Evolutionary conservation across 35 echinoderm and acorn worm species (phyloP), one percentile per base, ranked within the genome.

Genomic region (Ptychodera flava): DNA sequence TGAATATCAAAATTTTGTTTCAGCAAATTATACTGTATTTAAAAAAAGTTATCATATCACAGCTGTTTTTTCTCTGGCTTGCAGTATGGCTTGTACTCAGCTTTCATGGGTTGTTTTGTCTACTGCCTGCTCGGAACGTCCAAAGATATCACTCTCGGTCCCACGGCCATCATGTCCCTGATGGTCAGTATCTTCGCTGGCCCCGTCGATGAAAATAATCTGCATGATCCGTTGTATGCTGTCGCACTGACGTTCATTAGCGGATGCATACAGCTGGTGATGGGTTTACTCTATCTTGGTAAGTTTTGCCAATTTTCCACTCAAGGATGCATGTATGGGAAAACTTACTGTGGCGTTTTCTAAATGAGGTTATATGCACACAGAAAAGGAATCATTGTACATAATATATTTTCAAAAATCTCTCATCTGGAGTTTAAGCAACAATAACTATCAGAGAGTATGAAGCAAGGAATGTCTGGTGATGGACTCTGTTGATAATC

Each of bases 101-200:
- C 95, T 14, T 97, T 91, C 90, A 97, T 97, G 92, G 95, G 92
- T 31, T 97, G 95, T 38, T 93, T 97, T 88, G 89, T 91, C 15
- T 97, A 97, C 87, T 91, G 89, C 76, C 81, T 97, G 76, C 86
- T 97, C 37, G 95, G 95, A 16, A 92, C 88, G 32, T 87, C 92
- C 28, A 97, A 97, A 86, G 95, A 97, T 35, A 88, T 94, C 1
- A 92, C 92, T 1, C 85, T 94, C 15, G 96, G 96, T 78, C 96
- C 96, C 0, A 99, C 96, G 16, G 96, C 96, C 35, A 99, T 99
- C 80, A 90, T 99, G 90, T 99, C 96, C 29, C 83, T 99, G 1
- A 85, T 99, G 0, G 96, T 99, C 0, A 83, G 92, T 0, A 83
- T 84, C 0, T 99, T 92, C 38, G 96, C 90, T 77, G 45, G 78